Evolutionary conservation across 2,888 invertebrate genomes (phyloP).

Genomic region (Lagria hirta): DNA sequence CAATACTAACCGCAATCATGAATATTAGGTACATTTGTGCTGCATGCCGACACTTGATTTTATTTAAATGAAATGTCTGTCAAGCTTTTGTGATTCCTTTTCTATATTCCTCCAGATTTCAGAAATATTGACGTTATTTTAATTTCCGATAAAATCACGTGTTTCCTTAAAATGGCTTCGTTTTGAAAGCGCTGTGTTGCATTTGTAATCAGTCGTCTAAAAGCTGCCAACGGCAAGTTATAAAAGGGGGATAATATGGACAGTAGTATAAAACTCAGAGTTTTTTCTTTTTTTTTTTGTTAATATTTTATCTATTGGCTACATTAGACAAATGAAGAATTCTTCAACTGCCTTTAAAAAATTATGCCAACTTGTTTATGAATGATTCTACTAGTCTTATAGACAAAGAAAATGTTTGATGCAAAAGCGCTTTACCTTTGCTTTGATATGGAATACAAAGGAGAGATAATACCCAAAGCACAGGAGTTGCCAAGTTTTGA

Average conservation of each 20-base stretch:
- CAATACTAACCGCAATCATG: too few relatives aligned
- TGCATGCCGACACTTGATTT: too few relatives aligned
- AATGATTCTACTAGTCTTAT: slow-evolving; percentile 12
- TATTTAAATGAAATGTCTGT: too few relatives aligned
- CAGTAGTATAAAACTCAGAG: slow-evolving; percentile 8
- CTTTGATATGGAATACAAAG: slow-evolving; percentile 38
- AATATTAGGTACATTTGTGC: too few relatives aligned
- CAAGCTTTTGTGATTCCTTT: too few relatives aligned
- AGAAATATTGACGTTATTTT: slow-evolving; percentile 14
- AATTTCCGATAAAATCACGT: slow-evolving; percentile 23
- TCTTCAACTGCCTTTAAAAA: slow-evolving; percentile 13
- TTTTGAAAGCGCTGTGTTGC: slow-evolving; percentile 8
- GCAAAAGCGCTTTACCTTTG: slow-evolving; percentile 28
- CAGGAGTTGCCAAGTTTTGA: slow-evolving; percentile 38
- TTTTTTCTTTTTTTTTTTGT: too few relatives aligned
- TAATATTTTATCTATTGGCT: slow-evolving; percentile 26
- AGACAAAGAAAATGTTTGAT: slow-evolving; percentile 28
- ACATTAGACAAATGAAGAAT: slow-evolving; percentile 36
- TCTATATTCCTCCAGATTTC: too few relatives aligned
- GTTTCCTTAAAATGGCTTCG: slow-evolving; percentile 17
- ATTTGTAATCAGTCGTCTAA: slow-evolving; percentile 5
- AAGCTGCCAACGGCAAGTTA: slow-evolving; percentile 2
- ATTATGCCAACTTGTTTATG: slow-evolving; percentile 17
- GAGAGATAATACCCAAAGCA: slow-evolving; percentile 32
- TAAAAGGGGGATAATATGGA: slow-evolving; percentile 3